Percentiles rank a stretch among this genome's conserved stretches.
phyloP scores from a whole-genome alignment of 1,140 invertebrate species.

The Aphis gossypii region DNA sequence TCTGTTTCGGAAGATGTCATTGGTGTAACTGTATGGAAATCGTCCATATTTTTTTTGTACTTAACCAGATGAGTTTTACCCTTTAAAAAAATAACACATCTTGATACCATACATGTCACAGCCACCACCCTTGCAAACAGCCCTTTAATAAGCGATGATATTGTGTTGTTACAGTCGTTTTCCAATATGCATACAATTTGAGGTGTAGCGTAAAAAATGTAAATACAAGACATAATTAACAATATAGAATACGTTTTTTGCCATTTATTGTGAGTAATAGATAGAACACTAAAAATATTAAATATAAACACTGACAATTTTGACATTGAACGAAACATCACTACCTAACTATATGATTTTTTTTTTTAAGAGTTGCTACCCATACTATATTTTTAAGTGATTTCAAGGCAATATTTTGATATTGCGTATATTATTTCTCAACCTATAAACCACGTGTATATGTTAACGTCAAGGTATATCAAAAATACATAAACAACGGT shows the following conservation, averaged over 20 bases:
- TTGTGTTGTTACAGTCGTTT: not conserved
- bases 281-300: not conserved
- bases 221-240: not conserved
- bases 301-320: not conserved
- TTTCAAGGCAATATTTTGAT: not conserved
- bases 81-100: not conserved
- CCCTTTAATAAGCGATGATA: not conserved
- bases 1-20: not conserved
- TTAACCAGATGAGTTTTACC: not conserved
- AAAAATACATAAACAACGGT: not conserved
- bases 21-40: not conserved
- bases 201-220: not conserved
- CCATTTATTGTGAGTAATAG: not conserved
- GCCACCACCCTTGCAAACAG: not conserved
- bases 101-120: not conserved
- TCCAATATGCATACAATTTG: conserved; percentile 4
- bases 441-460: not conserved
- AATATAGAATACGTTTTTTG: not conserved
- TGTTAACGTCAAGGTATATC: not conserved
- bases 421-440: not conserved
- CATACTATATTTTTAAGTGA: not conserved
- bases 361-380: not conserved
- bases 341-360: not conserved
- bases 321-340: not conserved
- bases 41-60: not conserved